These are phyloP conservation scores for Byasa hedistus DNA, from an alignment of 2,888 invertebrate genomes.

Conservation along the genomic window DNA sequence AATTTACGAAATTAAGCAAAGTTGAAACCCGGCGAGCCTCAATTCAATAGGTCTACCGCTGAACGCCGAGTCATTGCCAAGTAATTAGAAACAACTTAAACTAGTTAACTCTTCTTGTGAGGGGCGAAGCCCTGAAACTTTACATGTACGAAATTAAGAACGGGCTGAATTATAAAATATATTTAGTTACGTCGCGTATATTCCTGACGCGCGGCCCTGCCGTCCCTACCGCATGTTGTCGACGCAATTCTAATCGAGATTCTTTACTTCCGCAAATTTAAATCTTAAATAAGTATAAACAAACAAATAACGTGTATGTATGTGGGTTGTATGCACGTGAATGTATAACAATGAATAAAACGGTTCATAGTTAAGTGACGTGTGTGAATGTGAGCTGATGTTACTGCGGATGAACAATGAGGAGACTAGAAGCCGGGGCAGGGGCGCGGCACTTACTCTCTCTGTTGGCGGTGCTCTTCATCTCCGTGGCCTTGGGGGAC, in stretches of 20 bases:
- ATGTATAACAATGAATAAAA: no score
- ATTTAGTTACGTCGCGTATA: no score
- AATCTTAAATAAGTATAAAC: no score
- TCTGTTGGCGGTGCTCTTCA: constrained; percentile 87
- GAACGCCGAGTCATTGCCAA: constrained; percentile 25
- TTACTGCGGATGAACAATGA: constrained; percentile 5
- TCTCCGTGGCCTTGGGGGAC: constrained; percentile 89
- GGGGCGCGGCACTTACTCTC: constrained; percentile 80
- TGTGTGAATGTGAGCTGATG: background rate
- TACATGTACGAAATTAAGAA: background rate
- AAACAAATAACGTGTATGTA: no score
- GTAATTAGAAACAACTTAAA: constrained; percentile 30
- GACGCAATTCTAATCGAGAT: no score
- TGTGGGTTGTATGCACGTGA: no score
- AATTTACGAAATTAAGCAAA: background rate
- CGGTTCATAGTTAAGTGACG: no score
- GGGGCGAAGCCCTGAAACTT: background rate
- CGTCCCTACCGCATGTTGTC: no score
- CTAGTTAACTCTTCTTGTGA: constrained; percentile 26
- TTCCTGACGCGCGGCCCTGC: no score
- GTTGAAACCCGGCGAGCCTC: background rate
- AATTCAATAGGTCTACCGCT: background rate
- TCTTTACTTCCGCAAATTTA: no score
- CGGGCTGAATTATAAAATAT: background rate
- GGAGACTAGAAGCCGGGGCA: background rate